phyloP scores from a whole-genome alignment of 2,797 vertebrate genomes.

The Chaunax sp. region DNA sequence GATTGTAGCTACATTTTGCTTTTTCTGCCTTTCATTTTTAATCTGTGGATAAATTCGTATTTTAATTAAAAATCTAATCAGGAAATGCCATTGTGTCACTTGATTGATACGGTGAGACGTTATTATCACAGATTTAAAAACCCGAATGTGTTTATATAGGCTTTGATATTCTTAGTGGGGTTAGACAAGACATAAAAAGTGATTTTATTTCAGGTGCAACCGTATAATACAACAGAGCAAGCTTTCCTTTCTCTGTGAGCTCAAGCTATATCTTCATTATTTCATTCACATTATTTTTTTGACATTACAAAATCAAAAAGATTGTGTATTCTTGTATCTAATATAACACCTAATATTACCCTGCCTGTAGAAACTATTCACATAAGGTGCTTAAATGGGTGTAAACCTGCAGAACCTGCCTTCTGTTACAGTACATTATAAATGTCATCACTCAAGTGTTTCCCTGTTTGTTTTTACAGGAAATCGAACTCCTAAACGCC shows the following conservation, averaged over 20 bases:
- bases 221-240: neutral
- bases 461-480: neutral
- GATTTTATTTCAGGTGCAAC: too few relatives aligned
- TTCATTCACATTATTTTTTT: neutral
- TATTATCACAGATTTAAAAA: neutral
- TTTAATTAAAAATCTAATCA: slow-evolving; percentile 87
- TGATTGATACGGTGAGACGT: neutral
- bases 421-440: neutral
- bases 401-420: neutral
- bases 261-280: neutral
- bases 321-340: neutral
- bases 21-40: slow-evolving; percentile 88
- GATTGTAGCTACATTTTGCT: slow-evolving; percentile 88
- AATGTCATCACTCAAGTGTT: too few relatives aligned
- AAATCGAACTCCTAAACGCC: too few relatives aligned
- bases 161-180: too few relatives aligned
- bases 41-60: slow-evolving; percentile 89
- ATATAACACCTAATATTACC: neutral
- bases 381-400: neutral
- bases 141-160: neutral
- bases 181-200: too few relatives aligned
- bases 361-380: neutral
- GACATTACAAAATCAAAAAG: neutral
- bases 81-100: slow-evolving; percentile 58
- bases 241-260: too few relatives aligned